Conservation (phyloP, 1,140 invertebrate genomes). For the Tribolium madens region DNA sequence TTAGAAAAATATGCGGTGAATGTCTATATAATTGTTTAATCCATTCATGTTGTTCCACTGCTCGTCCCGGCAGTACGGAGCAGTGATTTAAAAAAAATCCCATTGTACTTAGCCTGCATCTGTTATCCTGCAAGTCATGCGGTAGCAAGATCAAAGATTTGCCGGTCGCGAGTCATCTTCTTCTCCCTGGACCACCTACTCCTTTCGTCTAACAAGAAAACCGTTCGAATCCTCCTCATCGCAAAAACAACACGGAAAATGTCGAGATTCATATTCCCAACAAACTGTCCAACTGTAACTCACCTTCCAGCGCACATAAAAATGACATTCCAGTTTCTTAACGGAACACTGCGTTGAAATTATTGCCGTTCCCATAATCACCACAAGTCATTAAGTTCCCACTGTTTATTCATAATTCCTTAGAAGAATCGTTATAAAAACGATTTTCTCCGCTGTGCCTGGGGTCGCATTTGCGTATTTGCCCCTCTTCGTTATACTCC, state of each 20-base stretch:
- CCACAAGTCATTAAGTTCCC: slow-evolving; percentile 65
- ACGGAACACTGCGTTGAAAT: slow-evolving; percentile 63
- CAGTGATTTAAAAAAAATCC: slow-evolving; percentile 34
- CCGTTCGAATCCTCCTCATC: background rate
- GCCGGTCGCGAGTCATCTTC: slow-evolving; percentile 42
- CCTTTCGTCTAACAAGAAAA: background rate
- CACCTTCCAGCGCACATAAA: slow-evolving; percentile 56
- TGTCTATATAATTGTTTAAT: slow-evolving; percentile 30
- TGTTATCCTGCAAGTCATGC: slow-evolving; percentile 49
- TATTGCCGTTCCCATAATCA: slow-evolving; percentile 65
- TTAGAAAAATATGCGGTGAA: slow-evolving; percentile 16
- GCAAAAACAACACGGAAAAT: background rate
- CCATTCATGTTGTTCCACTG: background rate
- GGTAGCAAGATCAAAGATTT: slow-evolving; percentile 51
- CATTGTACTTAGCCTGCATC: slow-evolving; percentile 28
- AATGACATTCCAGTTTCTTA: slow-evolving; percentile 62
- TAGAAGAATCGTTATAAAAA: slow-evolving; percentile 57
- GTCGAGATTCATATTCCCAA: slow-evolving; percentile 34
- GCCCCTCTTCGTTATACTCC: slow-evolving; percentile 20
- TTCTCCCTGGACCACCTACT: slow-evolving; percentile 50
- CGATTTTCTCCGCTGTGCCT: slow-evolving; percentile 43
- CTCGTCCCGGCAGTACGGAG: slow-evolving; percentile 23
- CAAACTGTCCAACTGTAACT: slow-evolving; percentile 47
- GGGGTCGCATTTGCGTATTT: slow-evolving; percentile 51
- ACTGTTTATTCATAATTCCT: slow-evolving; percentile 64